Conservation (phyloP, 2,113 vertebrate species). For the Octodon degus region DNA sequence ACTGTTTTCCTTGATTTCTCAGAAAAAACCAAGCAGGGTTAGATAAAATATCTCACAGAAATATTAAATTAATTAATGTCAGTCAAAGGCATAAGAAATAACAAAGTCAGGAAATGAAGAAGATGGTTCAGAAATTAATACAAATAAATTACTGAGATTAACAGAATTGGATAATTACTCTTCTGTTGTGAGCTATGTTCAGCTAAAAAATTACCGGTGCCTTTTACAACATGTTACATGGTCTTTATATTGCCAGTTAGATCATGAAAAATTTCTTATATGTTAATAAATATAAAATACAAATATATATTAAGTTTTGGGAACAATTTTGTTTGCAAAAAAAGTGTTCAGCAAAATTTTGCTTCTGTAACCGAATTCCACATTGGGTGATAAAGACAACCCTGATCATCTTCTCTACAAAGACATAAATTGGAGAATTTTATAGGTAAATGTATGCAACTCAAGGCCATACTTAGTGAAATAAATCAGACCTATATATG, state of each 20-base stretch:
- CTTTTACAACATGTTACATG: conserved; percentile 21
- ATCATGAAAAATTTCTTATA: conserved; percentile 66
- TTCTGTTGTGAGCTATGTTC: conserved; percentile 27
- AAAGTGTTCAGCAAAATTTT: background rate
- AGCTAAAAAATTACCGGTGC: conserved; percentile 52
- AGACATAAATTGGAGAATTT: background rate
- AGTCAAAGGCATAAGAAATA: background rate
- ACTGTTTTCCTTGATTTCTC: background rate
- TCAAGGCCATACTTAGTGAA: background rate
- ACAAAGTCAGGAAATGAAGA: background rate
- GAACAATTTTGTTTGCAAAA: background rate
- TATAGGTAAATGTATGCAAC: background rate
- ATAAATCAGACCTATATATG: background rate
- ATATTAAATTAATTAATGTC: background rate
- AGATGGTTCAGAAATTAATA: conserved; percentile 53
- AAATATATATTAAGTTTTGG: background rate
- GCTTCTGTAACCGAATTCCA: background rate
- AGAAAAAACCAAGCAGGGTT: background rate
- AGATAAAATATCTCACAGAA: conserved; percentile 27
- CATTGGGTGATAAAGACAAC: background rate
- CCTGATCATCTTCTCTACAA: background rate
- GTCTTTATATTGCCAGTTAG: conserved; percentile 64
- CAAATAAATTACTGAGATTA: conserved; percentile 65
- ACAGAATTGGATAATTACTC: conserved; percentile 60
- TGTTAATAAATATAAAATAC: background rate